phyloP scores from a whole-genome alignment of 2,888 invertebrate species.

The Bimastos eiseni region DNA sequence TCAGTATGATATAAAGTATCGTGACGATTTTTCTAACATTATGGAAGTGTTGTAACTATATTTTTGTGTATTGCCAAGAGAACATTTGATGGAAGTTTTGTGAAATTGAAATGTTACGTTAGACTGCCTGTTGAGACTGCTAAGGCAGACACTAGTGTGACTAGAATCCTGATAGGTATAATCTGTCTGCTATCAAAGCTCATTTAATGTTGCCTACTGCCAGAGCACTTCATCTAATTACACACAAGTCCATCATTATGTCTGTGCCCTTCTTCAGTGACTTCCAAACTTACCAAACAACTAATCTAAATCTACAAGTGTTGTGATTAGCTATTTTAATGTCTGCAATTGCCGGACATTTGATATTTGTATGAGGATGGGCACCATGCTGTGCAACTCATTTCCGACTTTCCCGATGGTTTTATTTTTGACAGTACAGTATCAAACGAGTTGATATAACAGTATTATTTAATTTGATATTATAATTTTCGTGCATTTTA shows the following conservation, averaged over 20 bases:
- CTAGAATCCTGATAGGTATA: background rate
- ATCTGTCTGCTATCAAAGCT: background rate
- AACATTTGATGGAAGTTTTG: background rate
- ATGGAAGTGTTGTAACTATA: background rate
- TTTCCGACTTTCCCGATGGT: background rate
- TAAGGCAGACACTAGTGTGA: background rate
- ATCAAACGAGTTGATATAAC: background rate
- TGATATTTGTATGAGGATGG: no score
- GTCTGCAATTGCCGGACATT: background rate
- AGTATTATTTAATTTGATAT: conserved; percentile 1
- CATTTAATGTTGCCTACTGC: conserved; percentile 5
- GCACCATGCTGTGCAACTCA: no score
- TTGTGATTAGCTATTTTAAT: background rate
- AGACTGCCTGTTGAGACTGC: background rate
- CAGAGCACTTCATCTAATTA: background rate
- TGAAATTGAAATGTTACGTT: background rate
- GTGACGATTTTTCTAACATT: background rate
- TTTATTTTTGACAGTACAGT: background rate
- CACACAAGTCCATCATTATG: background rate
- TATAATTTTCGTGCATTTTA: background rate
- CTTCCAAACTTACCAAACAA: background rate
- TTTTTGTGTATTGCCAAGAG: background rate
- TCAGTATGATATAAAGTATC: background rate
- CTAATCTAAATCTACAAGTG: background rate
- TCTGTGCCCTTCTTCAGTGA: background rate